Evolutionary conservation across 37 sponge, comb jelly and placozoan genomes (phyloP).

Genomic region (Spongilla lacustris): DNA sequence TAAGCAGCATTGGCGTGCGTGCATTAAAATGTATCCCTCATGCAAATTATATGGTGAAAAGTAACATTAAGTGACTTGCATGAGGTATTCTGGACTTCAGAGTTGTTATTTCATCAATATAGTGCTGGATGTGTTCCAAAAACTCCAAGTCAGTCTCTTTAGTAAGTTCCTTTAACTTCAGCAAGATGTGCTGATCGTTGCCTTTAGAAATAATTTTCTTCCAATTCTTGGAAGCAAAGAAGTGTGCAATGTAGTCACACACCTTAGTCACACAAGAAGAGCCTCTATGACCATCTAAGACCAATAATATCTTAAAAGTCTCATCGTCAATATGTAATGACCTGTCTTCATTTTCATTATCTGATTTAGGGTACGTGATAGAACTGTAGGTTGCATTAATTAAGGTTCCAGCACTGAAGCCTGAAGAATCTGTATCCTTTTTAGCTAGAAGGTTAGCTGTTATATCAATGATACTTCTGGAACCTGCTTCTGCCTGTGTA

Average conservation of each 20-base stretch:
- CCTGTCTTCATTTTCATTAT: conserved; percentile 75
- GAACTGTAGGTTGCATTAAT: neutral
- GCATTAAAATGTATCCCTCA: no score
- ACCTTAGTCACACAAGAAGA: conserved; percentile 66
- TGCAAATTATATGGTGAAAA: neutral
- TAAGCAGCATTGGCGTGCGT: no score
- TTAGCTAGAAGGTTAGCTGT: neutral
- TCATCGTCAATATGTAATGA: conserved; percentile 17
- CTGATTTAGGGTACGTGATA: neutral
- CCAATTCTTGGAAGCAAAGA: conserved; percentile 32
- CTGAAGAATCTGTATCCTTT: neutral
- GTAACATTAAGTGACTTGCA: conserved; percentile 21
- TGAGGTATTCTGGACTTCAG: conserved; percentile 41
- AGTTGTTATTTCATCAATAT: conserved; percentile 45
- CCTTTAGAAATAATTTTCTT: neutral
- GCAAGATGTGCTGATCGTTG: neutral
- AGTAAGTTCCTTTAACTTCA: conserved; percentile 47
- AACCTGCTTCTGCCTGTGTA: neutral
- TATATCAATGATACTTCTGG: neutral
- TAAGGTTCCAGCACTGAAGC: neutral
- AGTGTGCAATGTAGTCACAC: conserved; percentile 34
- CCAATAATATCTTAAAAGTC: conserved; percentile 47
- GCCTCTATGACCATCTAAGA: conserved; percentile 96
- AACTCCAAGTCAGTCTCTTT: conserved; percentile 66
- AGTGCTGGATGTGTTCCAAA: conserved; percentile 35